Percentiles rank a stretch among this genome's conserved stretches.
These are phyloP conservation scores for Penaeus chinensis DNA, from an alignment of 1,140 invertebrate species.

Conservation along the genomic window DNA sequence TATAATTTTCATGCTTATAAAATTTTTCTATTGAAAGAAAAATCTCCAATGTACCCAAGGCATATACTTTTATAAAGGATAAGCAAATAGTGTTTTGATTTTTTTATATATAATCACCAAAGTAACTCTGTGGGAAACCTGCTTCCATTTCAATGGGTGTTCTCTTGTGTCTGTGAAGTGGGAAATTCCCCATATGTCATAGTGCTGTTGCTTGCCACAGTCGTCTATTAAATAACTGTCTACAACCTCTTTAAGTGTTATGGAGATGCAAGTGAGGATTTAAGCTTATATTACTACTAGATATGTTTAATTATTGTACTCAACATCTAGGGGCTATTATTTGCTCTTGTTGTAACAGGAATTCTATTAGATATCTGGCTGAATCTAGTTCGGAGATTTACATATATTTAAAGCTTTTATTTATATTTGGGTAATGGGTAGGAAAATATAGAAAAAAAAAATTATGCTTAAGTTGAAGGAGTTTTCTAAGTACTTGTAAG, in stretches of 20 bases:
- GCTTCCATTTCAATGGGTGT: conserved; percentile 57
- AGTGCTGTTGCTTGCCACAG: conserved; percentile 45
- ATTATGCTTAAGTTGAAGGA: conserved; percentile 39
- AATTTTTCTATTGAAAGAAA: conserved; percentile 21
- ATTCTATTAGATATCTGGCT: not conserved
- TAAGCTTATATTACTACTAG: not conserved
- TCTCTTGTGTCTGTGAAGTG: conserved; percentile 51
- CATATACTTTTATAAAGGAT: conserved; percentile 57
- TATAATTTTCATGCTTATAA: conserved; percentile 32
- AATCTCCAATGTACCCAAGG: conserved; percentile 38
- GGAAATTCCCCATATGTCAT: conserved; percentile 20
- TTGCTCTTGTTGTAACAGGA: no score
- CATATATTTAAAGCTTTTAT: conserved; percentile 46
- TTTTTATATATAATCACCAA: conserved; percentile 48
- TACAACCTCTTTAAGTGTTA: conserved; percentile 36
- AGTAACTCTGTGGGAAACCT: conserved; percentile 48
- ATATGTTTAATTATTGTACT: conserved; percentile 5
- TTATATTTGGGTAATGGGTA: conserved; percentile 60
- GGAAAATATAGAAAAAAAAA: conserved; percentile 43
- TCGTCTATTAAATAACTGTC: conserved; percentile 33
- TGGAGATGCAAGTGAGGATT: conserved; percentile 27
- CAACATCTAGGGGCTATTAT: conserved; percentile 1
- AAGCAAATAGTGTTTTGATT: conserved; percentile 54
- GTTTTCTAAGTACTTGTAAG: conserved; percentile 60
- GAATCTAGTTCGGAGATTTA: conserved; percentile 3